Percentiles rank a stretch among this genome's conserved stretches.
phyloP scores from a whole-genome alignment of 2,888 invertebrate species.

The Nemapogon koenigi region DNA sequence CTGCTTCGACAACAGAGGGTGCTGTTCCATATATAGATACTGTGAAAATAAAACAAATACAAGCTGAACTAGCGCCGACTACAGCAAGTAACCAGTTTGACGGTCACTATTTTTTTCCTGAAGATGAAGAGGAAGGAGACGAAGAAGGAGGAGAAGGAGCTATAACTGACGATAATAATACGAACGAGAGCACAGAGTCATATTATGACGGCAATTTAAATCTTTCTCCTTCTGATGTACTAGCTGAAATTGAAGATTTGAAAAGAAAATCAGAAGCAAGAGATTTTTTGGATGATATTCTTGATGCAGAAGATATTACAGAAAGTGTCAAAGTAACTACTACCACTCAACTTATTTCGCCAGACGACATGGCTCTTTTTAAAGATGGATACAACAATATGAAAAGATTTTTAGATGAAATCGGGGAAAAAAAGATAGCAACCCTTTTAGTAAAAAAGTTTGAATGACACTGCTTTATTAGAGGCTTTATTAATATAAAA shows the following conservation, averaged over 20 bases:
- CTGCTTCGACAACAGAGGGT: conserved; percentile 21
- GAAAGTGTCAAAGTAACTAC: conserved; percentile 22
- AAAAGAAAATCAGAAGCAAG: conserved; percentile 36
- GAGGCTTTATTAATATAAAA: too few species aligned
- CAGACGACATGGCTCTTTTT: conserved; percentile 26
- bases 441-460: too few species aligned
- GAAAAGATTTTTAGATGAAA: conserved; percentile 34
- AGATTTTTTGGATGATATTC: conserved; percentile 48
- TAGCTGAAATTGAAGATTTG: conserved; percentile 41
- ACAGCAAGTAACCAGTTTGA: conserved; percentile 38
- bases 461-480: too few species aligned
- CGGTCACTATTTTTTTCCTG: conserved; percentile 54
- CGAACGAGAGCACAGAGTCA: conserved; percentile 29
- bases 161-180: conserved; percentile 24
- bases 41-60: conserved; percentile 28
- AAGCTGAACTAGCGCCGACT: conserved; percentile 40
- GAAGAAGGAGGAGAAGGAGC: too few species aligned
- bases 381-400: conserved; percentile 30
- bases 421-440: conserved; percentile 25
- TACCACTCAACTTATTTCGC: conserved; percentile 21
- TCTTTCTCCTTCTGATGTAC: conserved; percentile 33
- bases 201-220: conserved; percentile 34
- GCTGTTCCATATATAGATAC: too few species aligned
- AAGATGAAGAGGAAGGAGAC: conserved; percentile 27
- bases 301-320: conserved; percentile 36